Evolutionary conservation across 2,888 invertebrate genomes (phyloP).

Genomic region (Scaptomyza cyrtandrae): DNA sequence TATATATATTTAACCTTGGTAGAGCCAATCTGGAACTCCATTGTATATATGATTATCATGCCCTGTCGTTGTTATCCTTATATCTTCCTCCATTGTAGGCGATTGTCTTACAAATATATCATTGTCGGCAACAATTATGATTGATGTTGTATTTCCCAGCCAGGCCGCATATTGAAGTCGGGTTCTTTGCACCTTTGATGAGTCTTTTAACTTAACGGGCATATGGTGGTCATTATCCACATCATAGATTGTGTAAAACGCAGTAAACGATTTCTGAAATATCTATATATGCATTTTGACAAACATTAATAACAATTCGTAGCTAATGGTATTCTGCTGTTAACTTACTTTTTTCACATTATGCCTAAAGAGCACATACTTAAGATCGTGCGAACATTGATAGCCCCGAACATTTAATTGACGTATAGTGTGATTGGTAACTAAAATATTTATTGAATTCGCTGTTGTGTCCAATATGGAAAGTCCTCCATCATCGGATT

Average conservation of each 20-base stretch:
- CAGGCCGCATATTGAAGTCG: constrained; percentile 93
- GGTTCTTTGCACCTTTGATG: constrained; percentile 88
- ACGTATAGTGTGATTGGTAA: constrained; percentile 94
- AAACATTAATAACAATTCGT: no score
- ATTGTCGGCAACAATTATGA: constrained; percentile 93
- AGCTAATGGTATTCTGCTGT: background rate
- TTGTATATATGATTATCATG: constrained; percentile 93
- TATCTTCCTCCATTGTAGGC: constrained; percentile 89
- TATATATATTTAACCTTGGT: constrained; percentile 89
- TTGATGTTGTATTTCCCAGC: constrained; percentile 91
- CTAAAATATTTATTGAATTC: constrained; percentile 91
- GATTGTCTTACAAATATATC: constrained; percentile 93
- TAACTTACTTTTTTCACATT: constrained; percentile 93
- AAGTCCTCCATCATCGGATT: constrained; percentile 93
- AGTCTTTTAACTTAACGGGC: constrained; percentile 92
- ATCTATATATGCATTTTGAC: constrained; percentile 85
- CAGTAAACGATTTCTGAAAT: constrained; percentile 93
- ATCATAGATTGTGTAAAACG: constrained; percentile 95
- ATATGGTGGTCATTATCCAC: constrained; percentile 96
- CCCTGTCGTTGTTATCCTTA: constrained; percentile 91
- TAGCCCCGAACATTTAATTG: constrained; percentile 94
- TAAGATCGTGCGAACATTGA: constrained; percentile 93
- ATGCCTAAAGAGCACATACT: constrained; percentile 94
- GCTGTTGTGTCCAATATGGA: constrained; percentile 91
- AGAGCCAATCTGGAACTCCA: constrained; percentile 98